These are phyloP conservation scores for Hippocampus barbouri DNA, from an alignment of 2,113 vertebrate genomes.

Conservation along the genomic window DNA sequence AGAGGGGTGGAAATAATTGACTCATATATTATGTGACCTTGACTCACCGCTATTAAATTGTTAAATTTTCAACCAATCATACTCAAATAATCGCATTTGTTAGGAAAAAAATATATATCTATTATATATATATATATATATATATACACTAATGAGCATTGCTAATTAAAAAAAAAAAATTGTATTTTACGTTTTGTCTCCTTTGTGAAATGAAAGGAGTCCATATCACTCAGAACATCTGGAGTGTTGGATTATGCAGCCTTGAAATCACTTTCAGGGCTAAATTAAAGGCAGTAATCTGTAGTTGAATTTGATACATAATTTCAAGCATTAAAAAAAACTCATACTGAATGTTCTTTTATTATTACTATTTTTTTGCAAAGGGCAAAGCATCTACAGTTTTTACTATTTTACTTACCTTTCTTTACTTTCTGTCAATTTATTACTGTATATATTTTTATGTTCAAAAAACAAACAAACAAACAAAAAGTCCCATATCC, in stretches of 20 bases:
- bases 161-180: too few relatives aligned
- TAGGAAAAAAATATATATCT: neutral
- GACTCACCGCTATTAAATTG: neutral
- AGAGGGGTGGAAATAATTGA: neutral
- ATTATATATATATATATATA: too few relatives aligned
- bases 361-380: too few relatives aligned
- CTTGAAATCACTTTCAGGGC: neutral
- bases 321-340: neutral
- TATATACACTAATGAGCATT: neutral
- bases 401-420: too few relatives aligned
- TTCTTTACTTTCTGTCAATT: too few relatives aligned
- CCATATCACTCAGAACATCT: neutral
- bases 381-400: too few relatives aligned
- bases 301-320: neutral
- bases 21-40: neutral
- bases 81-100: neutral
- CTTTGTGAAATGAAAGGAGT: neutral
- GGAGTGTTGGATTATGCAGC: neutral
- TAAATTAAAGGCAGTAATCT: neutral
- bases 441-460: too few relatives aligned
- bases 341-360: too few relatives aligned
- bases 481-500: neutral
- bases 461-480: too few relatives aligned
- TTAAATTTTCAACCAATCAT: neutral
- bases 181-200: neutral